These are phyloP conservation scores for Antitype chi DNA, from an alignment of 2,888 invertebrate genomes.

Conservation along the genomic window DNA sequence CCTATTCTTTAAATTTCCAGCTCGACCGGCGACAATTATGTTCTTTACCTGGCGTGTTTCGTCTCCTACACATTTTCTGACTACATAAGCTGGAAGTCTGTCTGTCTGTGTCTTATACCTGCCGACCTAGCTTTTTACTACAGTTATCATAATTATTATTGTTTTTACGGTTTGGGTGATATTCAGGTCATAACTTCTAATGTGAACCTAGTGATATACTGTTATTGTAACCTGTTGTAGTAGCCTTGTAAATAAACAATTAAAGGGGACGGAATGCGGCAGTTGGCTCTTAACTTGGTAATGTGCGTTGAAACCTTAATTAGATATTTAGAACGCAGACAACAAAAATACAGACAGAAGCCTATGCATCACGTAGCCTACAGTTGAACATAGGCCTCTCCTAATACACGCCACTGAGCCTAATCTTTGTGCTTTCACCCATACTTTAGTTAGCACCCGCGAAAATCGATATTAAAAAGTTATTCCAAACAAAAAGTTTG, in stretches of 20 bases:
- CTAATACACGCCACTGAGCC: neutral
- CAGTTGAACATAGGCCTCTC: neutral
- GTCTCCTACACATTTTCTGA: neutral
- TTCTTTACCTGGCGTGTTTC: neutral
- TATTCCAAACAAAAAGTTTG: neutral
- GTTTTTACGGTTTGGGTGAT: neutral
- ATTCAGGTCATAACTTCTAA: no score
- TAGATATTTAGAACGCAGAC: neutral
- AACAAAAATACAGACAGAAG: no score
- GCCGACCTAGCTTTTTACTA: neutral
- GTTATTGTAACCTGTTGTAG: neutral
- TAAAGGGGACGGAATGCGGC: neutral
- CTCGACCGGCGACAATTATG: neutral
- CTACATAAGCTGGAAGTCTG: neutral
- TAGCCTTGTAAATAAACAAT: neutral
- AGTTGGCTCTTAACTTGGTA: neutral
- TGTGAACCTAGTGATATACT: neutral
- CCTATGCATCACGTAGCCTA: neutral
- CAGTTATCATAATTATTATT: neutral
- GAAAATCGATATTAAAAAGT: neutral
- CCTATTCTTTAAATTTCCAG: conserved; percentile 2
- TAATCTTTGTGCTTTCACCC: neutral
- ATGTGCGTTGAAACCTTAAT: neutral
- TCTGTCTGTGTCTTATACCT: neutral
- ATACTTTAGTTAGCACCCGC: neutral